Conservation (phyloP, 2,113 vertebrate genomes). For the Megatriorchis doriae region DNA sequence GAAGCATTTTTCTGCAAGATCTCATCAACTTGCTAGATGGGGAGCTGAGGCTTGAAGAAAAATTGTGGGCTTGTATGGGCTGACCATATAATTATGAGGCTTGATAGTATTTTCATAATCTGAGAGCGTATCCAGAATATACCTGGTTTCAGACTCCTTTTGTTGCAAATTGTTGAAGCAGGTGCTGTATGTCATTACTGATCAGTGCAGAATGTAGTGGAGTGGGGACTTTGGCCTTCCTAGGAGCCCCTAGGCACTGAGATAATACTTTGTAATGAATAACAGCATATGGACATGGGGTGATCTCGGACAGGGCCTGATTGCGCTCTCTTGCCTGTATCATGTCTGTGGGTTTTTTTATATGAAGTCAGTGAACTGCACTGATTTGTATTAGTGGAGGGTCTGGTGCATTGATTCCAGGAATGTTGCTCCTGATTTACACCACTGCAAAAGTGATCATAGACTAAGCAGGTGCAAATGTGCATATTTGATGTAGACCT, state of each 20-base stretch:
- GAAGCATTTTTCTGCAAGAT: not conserved
- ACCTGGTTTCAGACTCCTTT: not conserved
- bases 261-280: conserved; percentile 18
- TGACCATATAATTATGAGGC: not conserved
- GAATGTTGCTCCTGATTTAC: not conserved
- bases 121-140: not conserved
- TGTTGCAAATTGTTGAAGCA: not conserved
- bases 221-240: conserved; percentile 6
- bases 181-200: conserved; percentile 10
- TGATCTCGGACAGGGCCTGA: not conserved
- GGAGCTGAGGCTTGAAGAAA: not conserved
- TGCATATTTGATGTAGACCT: not conserved
- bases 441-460: not conserved
- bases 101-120: not conserved
- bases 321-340: not conserved
- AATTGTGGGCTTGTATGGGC: not conserved
- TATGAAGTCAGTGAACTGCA: not conserved
- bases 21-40: not conserved
- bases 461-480: not conserved
- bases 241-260: not conserved
- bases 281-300: not conserved
- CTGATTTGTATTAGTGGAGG: not conserved
- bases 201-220: not conserved
- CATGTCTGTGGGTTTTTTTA: not conserved
- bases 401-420: not conserved